Conservation (phyloP, 1,140 invertebrate genomes). For the Andricus grossulariae region DNA sequence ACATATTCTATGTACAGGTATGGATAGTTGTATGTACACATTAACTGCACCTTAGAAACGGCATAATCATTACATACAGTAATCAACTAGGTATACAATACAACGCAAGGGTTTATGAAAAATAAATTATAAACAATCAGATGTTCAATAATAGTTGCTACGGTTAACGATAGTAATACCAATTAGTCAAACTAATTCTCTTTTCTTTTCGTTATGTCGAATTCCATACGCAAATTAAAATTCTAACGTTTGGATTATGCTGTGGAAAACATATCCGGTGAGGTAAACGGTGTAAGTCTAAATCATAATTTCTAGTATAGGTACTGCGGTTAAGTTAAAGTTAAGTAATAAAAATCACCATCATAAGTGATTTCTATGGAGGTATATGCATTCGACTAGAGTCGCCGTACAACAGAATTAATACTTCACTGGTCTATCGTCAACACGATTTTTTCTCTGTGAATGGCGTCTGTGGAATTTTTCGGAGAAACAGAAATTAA, state of each 20-base stretch:
- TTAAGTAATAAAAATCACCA: constrained; percentile 68
- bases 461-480: constrained; percentile 27
- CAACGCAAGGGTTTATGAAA: constrained; percentile 45
- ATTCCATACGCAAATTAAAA: constrained; percentile 21
- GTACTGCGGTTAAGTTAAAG: constrained; percentile 72
- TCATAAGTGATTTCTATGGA: constrained; percentile 57
- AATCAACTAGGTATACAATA: constrained; percentile 54
- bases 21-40: constrained; percentile 65
- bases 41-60: constrained; percentile 66
- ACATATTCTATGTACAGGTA: constrained; percentile 64
- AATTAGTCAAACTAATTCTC: constrained; percentile 49
- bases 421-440: constrained; percentile 59
- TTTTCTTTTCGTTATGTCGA: constrained; percentile 31
- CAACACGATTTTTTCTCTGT: constrained; percentile 34
- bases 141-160: constrained; percentile 51
- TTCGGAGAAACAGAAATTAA: neutral
- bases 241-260: constrained; percentile 26
- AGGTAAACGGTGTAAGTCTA: constrained; percentile 65
- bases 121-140: constrained; percentile 59
- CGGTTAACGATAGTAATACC: constrained; percentile 57
- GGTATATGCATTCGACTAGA: constrained; percentile 73
- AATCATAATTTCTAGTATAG: constrained; percentile 66
- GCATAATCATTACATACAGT: constrained; percentile 59
- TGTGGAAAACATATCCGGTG: constrained; percentile 50
- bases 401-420: constrained; percentile 68